phyloP scores from a whole-genome alignment of 2,888 invertebrate genomes.

The Lithophane ornitopus region DNA sequence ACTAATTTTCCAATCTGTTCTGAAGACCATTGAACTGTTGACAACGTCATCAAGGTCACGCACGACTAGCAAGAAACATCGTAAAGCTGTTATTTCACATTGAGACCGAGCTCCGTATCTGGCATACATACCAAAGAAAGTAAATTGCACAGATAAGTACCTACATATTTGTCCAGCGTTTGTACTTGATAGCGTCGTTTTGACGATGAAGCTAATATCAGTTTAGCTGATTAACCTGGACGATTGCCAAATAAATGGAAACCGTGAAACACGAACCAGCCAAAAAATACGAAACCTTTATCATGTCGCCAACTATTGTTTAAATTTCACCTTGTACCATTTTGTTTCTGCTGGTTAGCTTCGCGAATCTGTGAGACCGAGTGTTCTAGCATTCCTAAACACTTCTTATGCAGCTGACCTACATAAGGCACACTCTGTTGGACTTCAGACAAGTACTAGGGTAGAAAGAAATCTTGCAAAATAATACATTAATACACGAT shows the following conservation, averaged over 20 bases:
- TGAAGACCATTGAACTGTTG: neutral
- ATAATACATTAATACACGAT: constrained; percentile 6
- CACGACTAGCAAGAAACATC: constrained; percentile 48
- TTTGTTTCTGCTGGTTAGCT: constrained; percentile 21
- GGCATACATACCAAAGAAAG: constrained; percentile 61
- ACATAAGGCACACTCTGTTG: constrained; percentile 39
- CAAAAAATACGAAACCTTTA: constrained; percentile 29
- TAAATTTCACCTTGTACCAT: constrained; percentile 47
- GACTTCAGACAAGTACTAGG: constrained; percentile 29
- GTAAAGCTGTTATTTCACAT: constrained; percentile 34
- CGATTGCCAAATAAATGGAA: constrained; percentile 45
- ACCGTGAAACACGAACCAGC: constrained; percentile 26
- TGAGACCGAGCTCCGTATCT: constrained; percentile 37
- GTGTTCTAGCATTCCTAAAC: constrained; percentile 33
- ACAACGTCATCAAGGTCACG: constrained; percentile 59
- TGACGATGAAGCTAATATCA: neutral
- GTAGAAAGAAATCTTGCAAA: constrained; percentile 18
- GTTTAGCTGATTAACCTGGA: constrained; percentile 6
- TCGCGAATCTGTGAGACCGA: constrained; percentile 21
- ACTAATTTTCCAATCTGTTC: neutral
- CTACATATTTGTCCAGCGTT: constrained; percentile 5
- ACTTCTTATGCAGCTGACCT: constrained; percentile 42
- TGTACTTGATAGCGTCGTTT: constrained; percentile 1
- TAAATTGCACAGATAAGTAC: constrained; percentile 35
- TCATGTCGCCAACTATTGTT: constrained; percentile 24